These are phyloP conservation scores for Tiliacea citrago DNA, from an alignment of 2,888 invertebrate species.

Conservation along the genomic window DNA sequence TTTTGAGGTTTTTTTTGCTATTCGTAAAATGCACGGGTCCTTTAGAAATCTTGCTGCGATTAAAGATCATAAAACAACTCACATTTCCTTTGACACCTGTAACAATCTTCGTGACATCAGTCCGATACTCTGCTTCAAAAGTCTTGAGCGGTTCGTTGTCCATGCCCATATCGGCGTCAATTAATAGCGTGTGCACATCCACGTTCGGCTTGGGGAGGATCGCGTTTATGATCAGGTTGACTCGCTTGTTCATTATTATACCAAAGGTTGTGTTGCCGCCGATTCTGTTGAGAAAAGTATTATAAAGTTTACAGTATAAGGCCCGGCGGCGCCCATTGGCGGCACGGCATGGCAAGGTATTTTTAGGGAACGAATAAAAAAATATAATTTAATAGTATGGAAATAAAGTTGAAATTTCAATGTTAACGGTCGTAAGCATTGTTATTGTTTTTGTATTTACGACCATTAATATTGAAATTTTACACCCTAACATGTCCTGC, in stretches of 20 bases:
- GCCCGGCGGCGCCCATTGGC: too few relatives aligned
- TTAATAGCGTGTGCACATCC: slow-evolving; percentile 91
- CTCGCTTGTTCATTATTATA: slow-evolving; percentile 85
- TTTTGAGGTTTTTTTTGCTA: too few relatives aligned
- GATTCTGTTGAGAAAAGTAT: slow-evolving; percentile 77
- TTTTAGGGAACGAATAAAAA: too few relatives aligned
- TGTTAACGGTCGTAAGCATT: too few relatives aligned
- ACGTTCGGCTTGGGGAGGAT: slow-evolving; percentile 92
- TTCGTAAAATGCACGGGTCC: not conserved
- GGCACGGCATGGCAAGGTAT: too few relatives aligned
- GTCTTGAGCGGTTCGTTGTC: slow-evolving; percentile 78
- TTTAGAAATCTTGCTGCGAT: not conserved
- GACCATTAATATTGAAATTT: too few relatives aligned
- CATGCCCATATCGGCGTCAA: slow-evolving; percentile 86
- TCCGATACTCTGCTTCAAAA: slow-evolving; percentile 88
- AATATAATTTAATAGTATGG: too few relatives aligned
- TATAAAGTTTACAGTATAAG: too few relatives aligned
- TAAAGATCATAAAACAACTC: slow-evolving; percentile 66
- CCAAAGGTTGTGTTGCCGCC: slow-evolving; percentile 91
- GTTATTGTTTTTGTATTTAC: too few relatives aligned
- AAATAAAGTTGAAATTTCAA: too few relatives aligned
- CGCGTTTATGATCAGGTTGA: slow-evolving; percentile 89
- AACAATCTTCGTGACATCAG: slow-evolving; percentile 87
- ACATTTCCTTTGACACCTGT: slow-evolving; percentile 92
- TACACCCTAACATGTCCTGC: too few relatives aligned